Conservation (phyloP, 2,113 vertebrate genomes). For the Zapus hudsonius region DNA sequence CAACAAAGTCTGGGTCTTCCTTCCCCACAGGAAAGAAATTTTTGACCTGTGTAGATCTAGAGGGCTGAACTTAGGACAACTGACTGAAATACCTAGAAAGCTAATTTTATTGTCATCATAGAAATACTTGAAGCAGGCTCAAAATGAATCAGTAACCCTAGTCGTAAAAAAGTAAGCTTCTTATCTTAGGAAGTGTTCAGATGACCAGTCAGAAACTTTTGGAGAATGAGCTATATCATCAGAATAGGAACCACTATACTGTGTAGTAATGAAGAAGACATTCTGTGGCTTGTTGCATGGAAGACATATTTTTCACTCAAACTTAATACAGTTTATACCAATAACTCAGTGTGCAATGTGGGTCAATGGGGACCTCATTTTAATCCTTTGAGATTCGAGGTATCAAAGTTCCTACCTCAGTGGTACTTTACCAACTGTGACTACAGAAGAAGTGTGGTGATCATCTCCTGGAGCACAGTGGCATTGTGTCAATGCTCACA, state of each 20-base stretch:
- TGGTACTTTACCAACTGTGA: not conserved
- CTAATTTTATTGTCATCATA: conserved; percentile 11
- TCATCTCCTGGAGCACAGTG: not conserved
- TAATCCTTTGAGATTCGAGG: not conserved
- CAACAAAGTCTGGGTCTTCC: not conserved
- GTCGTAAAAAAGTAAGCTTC: not conserved
- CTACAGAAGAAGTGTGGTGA: not conserved
- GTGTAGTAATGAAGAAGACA: not conserved
- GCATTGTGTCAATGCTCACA: not conserved
- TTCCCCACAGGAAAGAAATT: not conserved
- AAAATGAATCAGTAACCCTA: not conserved
- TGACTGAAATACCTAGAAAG: not conserved
- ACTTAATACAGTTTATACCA: not conserved
- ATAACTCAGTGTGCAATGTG: not conserved
- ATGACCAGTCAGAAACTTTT: not conserved
- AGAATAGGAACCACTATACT: not conserved
- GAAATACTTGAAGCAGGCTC: not conserved
- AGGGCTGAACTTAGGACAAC: not conserved
- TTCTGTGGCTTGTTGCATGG: not conserved
- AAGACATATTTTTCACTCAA: not conserved
- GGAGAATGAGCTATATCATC: not conserved
- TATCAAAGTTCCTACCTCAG: not conserved
- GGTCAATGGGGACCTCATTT: not conserved
- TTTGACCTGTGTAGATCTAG: not conserved
- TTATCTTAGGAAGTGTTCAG: not conserved